Evolutionary conservation across 1,140 invertebrate genomes (phyloP).

Genomic region (Acromyrmex echinatior): DNA sequence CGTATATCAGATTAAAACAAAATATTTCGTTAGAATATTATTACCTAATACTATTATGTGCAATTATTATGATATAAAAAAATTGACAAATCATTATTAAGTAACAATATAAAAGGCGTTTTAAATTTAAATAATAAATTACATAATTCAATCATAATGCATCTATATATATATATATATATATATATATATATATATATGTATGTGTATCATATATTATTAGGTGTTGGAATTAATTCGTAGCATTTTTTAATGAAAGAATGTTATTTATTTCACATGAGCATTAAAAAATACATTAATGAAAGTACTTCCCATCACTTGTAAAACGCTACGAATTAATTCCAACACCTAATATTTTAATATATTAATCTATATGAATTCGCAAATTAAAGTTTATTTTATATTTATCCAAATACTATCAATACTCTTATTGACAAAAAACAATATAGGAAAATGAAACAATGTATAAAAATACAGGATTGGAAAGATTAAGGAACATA

Average conservation of each 20-base stretch:
- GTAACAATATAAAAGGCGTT: no score
- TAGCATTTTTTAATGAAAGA: no score
- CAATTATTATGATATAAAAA: neutral
- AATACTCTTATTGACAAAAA: neutral
- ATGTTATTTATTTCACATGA: no score
- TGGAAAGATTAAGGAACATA: neutral
- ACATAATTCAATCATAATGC: neutral
- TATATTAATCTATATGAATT: neutral
- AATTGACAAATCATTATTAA: neutral
- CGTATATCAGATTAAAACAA: neutral
- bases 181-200: neutral
- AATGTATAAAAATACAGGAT: constrained; percentile 18
- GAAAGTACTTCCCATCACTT: no score
- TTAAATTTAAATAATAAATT: neutral
- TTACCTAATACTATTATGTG: neutral
- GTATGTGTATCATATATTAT: neutral
- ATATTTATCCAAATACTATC: neutral
- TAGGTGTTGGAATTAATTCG: no score
- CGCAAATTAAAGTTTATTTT: neutral
- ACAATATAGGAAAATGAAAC: neutral
- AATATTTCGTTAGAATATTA: neutral
- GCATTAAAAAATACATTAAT: no score
- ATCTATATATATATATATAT: neutral
- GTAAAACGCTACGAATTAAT: no score
- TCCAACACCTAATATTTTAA: no score